Evolutionary conservation across 1,140 invertebrate species (phyloP), one percentile per base, ranked within the genome.

Genomic region (Aphis gossypii): DNA sequence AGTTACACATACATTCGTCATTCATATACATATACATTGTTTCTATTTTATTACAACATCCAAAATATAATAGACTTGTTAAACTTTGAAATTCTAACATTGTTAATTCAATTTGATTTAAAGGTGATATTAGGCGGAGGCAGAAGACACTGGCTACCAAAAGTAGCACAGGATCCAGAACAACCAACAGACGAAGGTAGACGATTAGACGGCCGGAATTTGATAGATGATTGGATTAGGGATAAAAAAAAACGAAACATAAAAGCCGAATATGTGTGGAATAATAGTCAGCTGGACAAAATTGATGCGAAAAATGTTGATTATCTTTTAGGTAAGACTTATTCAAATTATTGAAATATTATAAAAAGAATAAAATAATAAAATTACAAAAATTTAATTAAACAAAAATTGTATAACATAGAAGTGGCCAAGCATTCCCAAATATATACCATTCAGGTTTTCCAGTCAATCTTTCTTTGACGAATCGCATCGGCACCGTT

Each of bases 41-140:
- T n/a, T 68, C 1, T 68, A 30, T 68, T 68, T 68, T n/a, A 68
- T 68, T 68, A n/a, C 30, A 4, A 5, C 18, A 21, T 18, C n/a
- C 5, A n/a, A 76, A n/a, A 18, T 76, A 18, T 18, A n/a, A n/a
- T n/a, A 76, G 60, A 76, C 14, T 18, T 76, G 4, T 2, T n/a
- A 76, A 0, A 14, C 30, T 68, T 14, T 60, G 23, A 9, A 68
- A 76, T 76, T 6, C 30, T 76, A n/a, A n/a, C 5, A 76, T n/a
- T 76, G 6, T 68, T 68, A n/a, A 68, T 68, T 68, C n/a, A 1
- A 23, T 84, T 87, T 51, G 1, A 88, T 4, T 83, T 95, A 21
- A 94, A 96, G 96, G 97, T 98, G 0, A 96, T 97, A 94, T 95
- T 98, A 93, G 97, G 97, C 11, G 97, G 97, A 83, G 97, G 97